Percentiles rank a stretch among this genome's conserved stretches.
Evolutionary conservation across 1,140 invertebrate genomes (phyloP).

Genomic region (Drosophila burlai): DNA sequence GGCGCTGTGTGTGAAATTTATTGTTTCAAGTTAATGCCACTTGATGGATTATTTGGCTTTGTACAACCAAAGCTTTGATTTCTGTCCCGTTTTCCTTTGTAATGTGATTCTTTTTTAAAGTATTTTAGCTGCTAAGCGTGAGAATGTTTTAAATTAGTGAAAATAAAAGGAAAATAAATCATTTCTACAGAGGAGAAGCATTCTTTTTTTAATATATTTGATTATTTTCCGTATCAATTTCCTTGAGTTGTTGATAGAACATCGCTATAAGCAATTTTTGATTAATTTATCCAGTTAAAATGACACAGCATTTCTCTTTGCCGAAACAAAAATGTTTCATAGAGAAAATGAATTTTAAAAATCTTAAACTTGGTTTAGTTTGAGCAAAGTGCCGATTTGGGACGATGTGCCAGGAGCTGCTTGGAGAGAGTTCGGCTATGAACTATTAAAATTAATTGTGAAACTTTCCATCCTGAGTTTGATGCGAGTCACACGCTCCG

Average conservation of each 20-base stretch:
- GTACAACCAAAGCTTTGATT: conserved; percentile 63
- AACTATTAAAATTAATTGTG: conserved; percentile 76
- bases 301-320: background rate
- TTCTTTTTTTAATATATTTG: no score
- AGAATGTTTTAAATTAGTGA: background rate
- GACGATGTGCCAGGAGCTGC: conserved; percentile 3
- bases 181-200: background rate
- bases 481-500: conserved; percentile 54
- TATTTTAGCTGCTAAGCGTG: background rate
- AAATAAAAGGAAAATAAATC: conserved; percentile 1
- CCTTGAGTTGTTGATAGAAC: background rate
- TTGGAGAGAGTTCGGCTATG: conserved; percentile 27
- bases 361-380: background rate
- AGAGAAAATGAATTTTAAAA: background rate
- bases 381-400: background rate
- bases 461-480: conserved; percentile 59
- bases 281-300: background rate
- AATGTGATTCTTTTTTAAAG: conserved; percentile 21
- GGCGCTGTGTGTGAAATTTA: conserved; percentile 75
- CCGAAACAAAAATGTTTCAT: background rate
- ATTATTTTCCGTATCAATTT: background rate
- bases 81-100: conserved; percentile 29
- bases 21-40: conserved; percentile 84
- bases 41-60: conserved; percentile 84
- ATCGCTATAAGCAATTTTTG: background rate